Conservation (phyloP, 2,113 vertebrate species). For the Daphoenositta chrysoptera region DNA sequence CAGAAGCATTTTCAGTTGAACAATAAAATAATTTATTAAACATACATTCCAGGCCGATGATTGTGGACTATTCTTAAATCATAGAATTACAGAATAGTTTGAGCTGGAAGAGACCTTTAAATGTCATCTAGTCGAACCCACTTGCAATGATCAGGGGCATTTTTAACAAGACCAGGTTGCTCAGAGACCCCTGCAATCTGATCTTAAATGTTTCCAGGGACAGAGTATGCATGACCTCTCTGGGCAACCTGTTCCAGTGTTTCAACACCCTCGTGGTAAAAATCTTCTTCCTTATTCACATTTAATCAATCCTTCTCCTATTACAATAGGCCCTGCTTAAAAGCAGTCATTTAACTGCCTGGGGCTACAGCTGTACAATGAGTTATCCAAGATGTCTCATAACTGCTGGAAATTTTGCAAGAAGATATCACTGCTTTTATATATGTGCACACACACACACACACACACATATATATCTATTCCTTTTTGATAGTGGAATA, state of each 20-base stretch:
- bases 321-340: neutral
- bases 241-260: neutral
- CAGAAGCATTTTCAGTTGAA: neutral
- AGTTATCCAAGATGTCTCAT: neutral
- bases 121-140: neutral
- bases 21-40: neutral
- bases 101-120: neutral
- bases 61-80: neutral
- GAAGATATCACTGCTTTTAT: neutral
- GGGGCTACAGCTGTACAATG: neutral
- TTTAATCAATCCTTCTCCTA: neutral
- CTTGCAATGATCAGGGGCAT: neutral
- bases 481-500: neutral
- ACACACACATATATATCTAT: neutral
- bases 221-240: neutral
- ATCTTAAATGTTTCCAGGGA: neutral
- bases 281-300: neutral
- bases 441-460: no score
- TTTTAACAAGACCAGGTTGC: neutral
- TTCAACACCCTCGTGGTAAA: neutral
- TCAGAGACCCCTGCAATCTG: neutral
- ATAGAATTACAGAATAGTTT: neutral
- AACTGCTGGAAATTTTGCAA: neutral
- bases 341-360: neutral
- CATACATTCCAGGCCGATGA: neutral